Evolutionary conservation across 2,797 vertebrate species (phyloP).

Genomic region (Cirrhinus molitorella): DNA sequence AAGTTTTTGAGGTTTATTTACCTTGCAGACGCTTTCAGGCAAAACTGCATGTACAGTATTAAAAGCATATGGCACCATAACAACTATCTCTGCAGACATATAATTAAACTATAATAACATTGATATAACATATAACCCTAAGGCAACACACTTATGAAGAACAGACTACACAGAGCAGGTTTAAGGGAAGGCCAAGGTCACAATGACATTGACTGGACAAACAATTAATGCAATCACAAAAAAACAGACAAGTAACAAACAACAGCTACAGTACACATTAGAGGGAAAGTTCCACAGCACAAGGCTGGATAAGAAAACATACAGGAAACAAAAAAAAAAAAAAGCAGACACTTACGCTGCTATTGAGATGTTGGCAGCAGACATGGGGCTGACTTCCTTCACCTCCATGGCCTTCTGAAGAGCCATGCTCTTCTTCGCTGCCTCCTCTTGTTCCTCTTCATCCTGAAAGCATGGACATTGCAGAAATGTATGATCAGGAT

Average conservation of each 20-base stretch:
- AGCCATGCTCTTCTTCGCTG: constrained; percentile 95
- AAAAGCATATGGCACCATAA: background rate
- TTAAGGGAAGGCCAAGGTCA: background rate
- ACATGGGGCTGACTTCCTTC: constrained; percentile 97
- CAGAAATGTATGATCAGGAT: background rate
- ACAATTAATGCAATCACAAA: constrained; percentile 29
- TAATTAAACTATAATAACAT: background rate
- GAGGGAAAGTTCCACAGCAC: background rate
- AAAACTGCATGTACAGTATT: background rate
- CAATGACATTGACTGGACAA: constrained; percentile 11
- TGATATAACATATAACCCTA: background rate
- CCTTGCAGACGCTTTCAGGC: background rate
- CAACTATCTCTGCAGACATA: background rate
- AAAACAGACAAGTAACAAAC: background rate
- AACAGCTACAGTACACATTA: background rate
- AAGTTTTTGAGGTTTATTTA: background rate
- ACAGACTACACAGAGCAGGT: constrained; percentile 44
- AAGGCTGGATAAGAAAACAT: background rate
- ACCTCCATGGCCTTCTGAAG: constrained; percentile 98
- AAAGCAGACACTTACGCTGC: constrained; percentile 86
- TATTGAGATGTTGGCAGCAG: constrained; percentile 95
- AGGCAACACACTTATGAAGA: constrained; percentile 27
- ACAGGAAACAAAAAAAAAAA: background rate
- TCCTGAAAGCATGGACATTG: constrained; percentile 77
- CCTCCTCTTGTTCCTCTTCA: constrained; percentile 97